A percentile compares a stretch with the other conserved stretches of the same genome.
phyloP scores from a whole-genome alignment of 2,797 vertebrate genomes.

The Rhabdophis nuchalis region DNA sequence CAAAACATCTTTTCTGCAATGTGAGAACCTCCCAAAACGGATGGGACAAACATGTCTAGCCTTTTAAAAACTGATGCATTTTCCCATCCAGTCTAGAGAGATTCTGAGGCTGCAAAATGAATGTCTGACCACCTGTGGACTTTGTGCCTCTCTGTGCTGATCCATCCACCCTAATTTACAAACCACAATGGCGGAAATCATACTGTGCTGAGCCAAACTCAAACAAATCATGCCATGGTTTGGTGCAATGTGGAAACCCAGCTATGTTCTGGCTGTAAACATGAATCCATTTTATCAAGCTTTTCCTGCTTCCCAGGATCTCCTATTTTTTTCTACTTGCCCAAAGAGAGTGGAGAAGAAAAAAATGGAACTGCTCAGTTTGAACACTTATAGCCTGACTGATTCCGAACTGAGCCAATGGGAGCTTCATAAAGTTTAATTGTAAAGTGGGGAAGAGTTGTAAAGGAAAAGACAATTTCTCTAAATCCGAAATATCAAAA shows the following conservation, averaged over 20 bases:
- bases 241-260: background rate
- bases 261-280: background rate
- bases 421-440: background rate
- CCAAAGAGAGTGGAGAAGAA: background rate
- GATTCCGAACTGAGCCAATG: background rate
- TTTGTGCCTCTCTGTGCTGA: background rate
- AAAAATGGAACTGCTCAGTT: background rate
- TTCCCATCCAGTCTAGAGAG: background rate
- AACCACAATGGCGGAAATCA: background rate
- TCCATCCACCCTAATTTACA: background rate
- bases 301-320: background rate
- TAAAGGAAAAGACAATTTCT: slow-evolving; percentile 7
- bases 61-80: background rate
- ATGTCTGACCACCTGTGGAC: background rate
- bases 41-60: background rate
- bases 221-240: background rate
- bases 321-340: background rate
- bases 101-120: background rate
- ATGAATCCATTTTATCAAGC: background rate
- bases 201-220: background rate
- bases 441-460: background rate
- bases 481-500: slow-evolving; percentile 27
- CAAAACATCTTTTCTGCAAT: background rate
- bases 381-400: background rate
- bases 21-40: background rate